phyloP scores from a whole-genome alignment of 2,113 vertebrate genomes.

The Centrocercus urophasianus region DNA sequence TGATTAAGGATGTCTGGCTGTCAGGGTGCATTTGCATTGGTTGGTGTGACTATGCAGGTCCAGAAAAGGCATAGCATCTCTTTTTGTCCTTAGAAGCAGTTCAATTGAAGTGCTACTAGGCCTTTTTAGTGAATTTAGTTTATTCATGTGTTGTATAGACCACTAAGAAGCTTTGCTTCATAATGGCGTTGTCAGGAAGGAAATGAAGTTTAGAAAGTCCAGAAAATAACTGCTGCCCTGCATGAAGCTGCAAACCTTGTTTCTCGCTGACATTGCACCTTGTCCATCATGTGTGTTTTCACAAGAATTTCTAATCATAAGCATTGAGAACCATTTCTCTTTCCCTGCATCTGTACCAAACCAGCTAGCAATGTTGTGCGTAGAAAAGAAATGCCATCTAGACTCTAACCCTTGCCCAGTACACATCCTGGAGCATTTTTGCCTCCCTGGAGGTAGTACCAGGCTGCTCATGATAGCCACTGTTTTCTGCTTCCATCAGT shows the following conservation, averaged over 20 bases:
- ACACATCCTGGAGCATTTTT: not conserved
- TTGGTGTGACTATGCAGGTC: not conserved
- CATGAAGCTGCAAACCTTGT: not conserved
- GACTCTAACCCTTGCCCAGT: not conserved
- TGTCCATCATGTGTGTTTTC: not conserved
- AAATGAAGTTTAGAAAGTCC: not conserved
- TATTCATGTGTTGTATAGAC: not conserved
- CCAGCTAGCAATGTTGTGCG: not conserved
- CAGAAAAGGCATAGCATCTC: not conserved
- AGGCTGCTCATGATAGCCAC: not conserved
- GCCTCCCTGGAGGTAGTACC: not conserved
- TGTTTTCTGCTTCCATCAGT: not conserved
- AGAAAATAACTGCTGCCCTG: not conserved
- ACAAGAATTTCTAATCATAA: not conserved
- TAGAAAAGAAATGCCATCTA: not conserved
- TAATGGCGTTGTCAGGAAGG: not conserved
- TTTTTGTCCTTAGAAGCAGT: constrained; percentile 16
- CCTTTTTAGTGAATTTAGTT: not conserved
- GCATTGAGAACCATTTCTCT: not conserved
- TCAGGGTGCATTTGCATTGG: constrained; percentile 22
- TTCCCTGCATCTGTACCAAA: not conserved
- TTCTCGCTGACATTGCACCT: not conserved
- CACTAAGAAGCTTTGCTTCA: not conserved
- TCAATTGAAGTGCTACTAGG: not conserved
- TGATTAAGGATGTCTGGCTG: constrained; percentile 65